These are phyloP conservation scores for Gymnocheta viridis DNA, from an alignment of 2,888 invertebrate species.

Conservation along the genomic window DNA sequence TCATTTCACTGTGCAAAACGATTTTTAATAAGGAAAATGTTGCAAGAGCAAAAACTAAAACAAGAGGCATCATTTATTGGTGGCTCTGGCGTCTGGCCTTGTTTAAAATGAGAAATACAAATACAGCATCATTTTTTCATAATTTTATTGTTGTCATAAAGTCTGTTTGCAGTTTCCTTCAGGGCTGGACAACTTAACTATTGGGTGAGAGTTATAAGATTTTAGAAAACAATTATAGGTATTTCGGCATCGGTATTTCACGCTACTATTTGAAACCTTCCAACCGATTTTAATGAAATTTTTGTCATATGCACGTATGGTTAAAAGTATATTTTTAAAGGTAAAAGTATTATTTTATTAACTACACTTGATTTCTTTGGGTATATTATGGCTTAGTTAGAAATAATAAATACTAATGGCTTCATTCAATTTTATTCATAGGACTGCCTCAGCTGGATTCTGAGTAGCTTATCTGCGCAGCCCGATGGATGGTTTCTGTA, in stretches of 20 bases:
- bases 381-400: too few relatives aligned
- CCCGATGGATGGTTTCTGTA: too few relatives aligned
- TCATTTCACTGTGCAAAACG: slow-evolving; percentile 61
- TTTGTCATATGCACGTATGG: too few relatives aligned
- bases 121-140: background rate
- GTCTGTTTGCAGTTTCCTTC: slow-evolving; percentile 9
- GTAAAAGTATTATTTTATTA: too few relatives aligned
- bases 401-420: too few relatives aligned
- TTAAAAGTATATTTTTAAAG: too few relatives aligned
- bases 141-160: slow-evolving; percentile 44
- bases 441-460: too few relatives aligned
- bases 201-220: background rate
- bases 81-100: slow-evolving; percentile 68
- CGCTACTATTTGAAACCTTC: too few relatives aligned
- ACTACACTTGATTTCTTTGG: too few relatives aligned
- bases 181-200: background rate
- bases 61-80: slow-evolving; percentile 52
- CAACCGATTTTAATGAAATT: too few relatives aligned
- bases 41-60: slow-evolving; percentile 22
- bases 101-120: slow-evolving; percentile 46
- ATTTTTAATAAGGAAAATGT: slow-evolving; percentile 66
- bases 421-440: too few relatives aligned
- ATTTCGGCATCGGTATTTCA: background rate
- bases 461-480: too few relatives aligned
- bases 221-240: background rate